Base-by-base conservation (phyloP, 2,888 invertebrate genomes). In the Apodemia mormo region DNA sequence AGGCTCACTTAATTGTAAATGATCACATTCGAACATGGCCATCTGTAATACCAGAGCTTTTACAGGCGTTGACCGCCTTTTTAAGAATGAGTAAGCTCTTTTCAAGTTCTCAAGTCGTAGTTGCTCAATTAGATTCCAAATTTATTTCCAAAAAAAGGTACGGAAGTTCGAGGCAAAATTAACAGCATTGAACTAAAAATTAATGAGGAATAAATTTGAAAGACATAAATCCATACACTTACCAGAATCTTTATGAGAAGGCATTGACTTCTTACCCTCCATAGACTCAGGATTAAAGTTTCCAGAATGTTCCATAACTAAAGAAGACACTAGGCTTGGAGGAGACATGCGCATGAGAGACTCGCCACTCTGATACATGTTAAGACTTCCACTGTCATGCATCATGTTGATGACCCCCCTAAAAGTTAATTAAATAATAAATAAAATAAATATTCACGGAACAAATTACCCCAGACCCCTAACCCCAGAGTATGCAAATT, bases 301-400 rank as follows among this genome's bases (percentile, higher is more conserved):
- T 9, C 91, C 92, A 1, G 94, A 94, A 74, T 81, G 87, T 74
- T 94, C 94, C 93, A 94, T 92, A 2, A 92, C 81, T 0, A 93
- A 76, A 0, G 95, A 95, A 22, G 94, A 95, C 22, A 95, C 94
- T 37, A 95, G 87, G 76, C 95, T 95, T 0, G 95, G 95, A 0
- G 95, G 95, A 0, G 90, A 95, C 94, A 84, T 93, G 7, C 92
- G 79, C 90, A 91, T 90, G 1, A 92, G 80, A 0, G 89, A 91
- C 72, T 92, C 93, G 0, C 92, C 93, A 74, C 92, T 92, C 74
- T 88, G 90, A 74, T 90, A 92, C 92, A 93, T 93, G 78, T 88
- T 89, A 6, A 92, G 82, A 70, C 92, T 92, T 29, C 87, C 84
- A 1, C 91, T 87, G 56, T 92, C 91, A 77, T 86, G 86, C 78